Conservation (phyloP, 2,113 vertebrate species). For the Edolisoma coerulescens region DNA sequence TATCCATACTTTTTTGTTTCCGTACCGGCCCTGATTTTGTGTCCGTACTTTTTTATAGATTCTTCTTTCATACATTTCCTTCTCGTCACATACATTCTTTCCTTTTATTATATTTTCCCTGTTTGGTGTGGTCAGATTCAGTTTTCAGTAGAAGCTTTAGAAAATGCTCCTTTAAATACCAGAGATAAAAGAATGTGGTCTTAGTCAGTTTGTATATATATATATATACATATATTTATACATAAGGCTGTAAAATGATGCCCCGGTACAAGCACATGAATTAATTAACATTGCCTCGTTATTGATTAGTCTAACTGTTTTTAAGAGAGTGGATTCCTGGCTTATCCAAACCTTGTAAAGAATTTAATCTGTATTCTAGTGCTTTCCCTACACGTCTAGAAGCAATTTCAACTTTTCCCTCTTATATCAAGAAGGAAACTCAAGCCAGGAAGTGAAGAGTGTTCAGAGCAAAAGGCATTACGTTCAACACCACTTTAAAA, state of each 20-base stretch:
- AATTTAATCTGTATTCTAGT: not conserved
- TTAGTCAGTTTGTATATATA: not conserved
- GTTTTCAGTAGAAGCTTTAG: not conserved
- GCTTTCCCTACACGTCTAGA: not conserved
- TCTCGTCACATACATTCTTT: not conserved
- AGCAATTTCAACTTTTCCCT: conserved; percentile 6
- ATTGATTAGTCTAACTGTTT: not conserved
- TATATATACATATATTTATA: rapidly evolving
- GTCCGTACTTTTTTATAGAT: not conserved
- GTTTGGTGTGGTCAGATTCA: not conserved
- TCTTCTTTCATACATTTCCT: not conserved
- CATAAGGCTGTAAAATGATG: not conserved
- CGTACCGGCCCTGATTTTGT: rapidly evolving
- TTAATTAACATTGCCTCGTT: not conserved
- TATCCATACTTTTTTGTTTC: not conserved
- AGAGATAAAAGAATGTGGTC: not conserved
- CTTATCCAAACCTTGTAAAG: not conserved
- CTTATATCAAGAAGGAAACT: not conserved
- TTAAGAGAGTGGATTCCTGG: not conserved
- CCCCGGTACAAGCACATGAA: not conserved
- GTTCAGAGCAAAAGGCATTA: not conserved
- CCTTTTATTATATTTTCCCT: not conserved
- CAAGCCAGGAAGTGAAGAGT: not conserved
- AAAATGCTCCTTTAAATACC: not conserved
- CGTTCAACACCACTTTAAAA: not conserved